These are phyloP conservation scores for Limnephilus marmoratus DNA, from an alignment of 2,888 invertebrate genomes.

Conservation along the genomic window DNA sequence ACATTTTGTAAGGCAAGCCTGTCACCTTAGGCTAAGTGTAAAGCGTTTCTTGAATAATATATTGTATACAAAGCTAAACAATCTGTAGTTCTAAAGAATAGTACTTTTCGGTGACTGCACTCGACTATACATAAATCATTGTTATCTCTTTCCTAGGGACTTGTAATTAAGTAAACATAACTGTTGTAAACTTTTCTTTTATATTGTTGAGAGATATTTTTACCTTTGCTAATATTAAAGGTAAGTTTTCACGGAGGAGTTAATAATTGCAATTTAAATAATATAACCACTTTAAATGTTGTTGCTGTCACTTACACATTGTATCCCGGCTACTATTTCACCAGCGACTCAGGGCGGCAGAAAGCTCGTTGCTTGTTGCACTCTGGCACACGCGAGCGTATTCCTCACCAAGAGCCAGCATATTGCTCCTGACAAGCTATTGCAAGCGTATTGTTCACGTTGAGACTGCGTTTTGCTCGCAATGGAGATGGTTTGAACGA, in stretches of 20 bases:
- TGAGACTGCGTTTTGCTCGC: neutral
- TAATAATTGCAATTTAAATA: conserved; percentile 35
- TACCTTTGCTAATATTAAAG: conserved; percentile 41
- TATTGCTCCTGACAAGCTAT: neutral
- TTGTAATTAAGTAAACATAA: conserved; percentile 53
- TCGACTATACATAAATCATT: conserved; percentile 61
- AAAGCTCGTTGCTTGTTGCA: neutral
- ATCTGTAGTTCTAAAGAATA: conserved; percentile 37
- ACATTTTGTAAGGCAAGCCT: conserved; percentile 8
- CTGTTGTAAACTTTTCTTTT: conserved; percentile 63
- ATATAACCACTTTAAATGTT: conserved; percentile 59
- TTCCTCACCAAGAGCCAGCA: no score
- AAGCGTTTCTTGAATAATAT: conserved; percentile 32
- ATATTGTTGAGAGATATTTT: conserved; percentile 64
- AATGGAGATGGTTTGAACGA: neutral
- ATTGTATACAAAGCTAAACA: conserved; percentile 28
- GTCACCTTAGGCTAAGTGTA: conserved; percentile 33
- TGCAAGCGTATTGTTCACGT: neutral
- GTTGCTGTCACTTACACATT: conserved; percentile 61
- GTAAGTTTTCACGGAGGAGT: conserved; percentile 22
- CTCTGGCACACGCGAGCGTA: neutral
- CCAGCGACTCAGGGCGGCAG: neutral
- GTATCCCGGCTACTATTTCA: conserved; percentile 7
- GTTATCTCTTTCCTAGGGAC: conserved; percentile 66
- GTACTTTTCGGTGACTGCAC: conserved; percentile 60